phyloP scores from a whole-genome alignment of 2,888 invertebrate species.

The Oscheius sp. region DNA sequence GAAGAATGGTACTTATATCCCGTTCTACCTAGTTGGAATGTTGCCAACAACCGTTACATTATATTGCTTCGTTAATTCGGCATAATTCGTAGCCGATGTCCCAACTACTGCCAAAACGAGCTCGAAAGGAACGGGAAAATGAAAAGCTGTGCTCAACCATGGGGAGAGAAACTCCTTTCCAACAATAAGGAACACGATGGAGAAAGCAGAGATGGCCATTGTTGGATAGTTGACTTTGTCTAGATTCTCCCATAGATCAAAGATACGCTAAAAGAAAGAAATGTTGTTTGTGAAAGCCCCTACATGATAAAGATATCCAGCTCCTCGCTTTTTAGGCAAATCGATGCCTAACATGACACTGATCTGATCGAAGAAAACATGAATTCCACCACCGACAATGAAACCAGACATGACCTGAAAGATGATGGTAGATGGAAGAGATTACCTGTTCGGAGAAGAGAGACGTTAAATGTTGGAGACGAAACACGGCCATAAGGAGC shows the following conservation, averaged over 20 bases:
- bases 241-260: constrained; percentile 54
- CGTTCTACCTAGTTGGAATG: constrained; percentile 63
- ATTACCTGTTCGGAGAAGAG: constrained; percentile 66
- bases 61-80: constrained; percentile 62
- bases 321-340: constrained; percentile 60
- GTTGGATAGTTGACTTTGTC: constrained; percentile 56
- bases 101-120: constrained; percentile 35
- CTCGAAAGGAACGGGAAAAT: neutral
- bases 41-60: constrained; percentile 65
- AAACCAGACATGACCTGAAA: constrained; percentile 64
- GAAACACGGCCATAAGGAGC: constrained; percentile 66
- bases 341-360: constrained; percentile 63
- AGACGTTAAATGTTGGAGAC: constrained; percentile 64
- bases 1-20: neutral
- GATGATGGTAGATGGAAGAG: neutral
- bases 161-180: constrained; percentile 63
- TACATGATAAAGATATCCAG: constrained; percentile 66
- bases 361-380: constrained; percentile 68
- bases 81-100: constrained; percentile 68
- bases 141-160: constrained; percentile 56
- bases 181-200: constrained; percentile 58
- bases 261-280: constrained; percentile 49
- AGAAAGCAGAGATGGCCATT: constrained; percentile 57
- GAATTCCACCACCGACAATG: constrained; percentile 68
- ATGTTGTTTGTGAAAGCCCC: neutral